phyloP scores from a whole-genome alignment of 64 coral and sea anemone genomes.

The Acropora tenuis region DNA sequence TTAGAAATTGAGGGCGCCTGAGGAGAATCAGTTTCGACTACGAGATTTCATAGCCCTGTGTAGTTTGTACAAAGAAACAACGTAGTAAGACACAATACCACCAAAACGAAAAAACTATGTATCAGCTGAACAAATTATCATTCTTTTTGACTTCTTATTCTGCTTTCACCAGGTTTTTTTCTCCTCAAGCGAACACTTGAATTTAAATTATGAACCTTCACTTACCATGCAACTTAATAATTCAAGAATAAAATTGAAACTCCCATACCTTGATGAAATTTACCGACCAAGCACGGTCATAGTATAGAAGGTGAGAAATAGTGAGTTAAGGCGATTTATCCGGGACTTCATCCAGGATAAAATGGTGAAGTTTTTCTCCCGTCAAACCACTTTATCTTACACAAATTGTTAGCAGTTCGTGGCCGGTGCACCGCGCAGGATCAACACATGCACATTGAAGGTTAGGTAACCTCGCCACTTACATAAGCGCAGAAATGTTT shows the following conservation, averaged over 20 bases:
- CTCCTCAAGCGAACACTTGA: slow-evolving; percentile 75
- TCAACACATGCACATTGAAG: slow-evolving; percentile 88
- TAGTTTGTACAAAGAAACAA: slow-evolving; percentile 41
- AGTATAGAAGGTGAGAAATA: not conserved
- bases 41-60: slow-evolving; percentile 71
- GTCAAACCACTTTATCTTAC: slow-evolving; percentile 32
- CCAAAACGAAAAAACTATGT: not conserved
- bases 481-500: not conserved
- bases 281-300: slow-evolving; percentile 35
- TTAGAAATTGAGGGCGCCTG: slow-evolving; percentile 46
- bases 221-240: slow-evolving; percentile 97
- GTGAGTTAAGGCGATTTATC: not conserved
- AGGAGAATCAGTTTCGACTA: slow-evolving; percentile 95
- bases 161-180: slow-evolving; percentile 31
- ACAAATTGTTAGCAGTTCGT: slow-evolving; percentile 46
- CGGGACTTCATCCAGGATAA: slow-evolving; percentile 14
- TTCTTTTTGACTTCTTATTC: not conserved
- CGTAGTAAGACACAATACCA: slow-evolving; percentile 26
- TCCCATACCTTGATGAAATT: slow-evolving; percentile 82
- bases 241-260: slow-evolving; percentile 99
- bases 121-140: slow-evolving; percentile 14
- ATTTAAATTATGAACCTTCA: slow-evolving; percentile 90
- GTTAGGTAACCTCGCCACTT: slow-evolving; percentile 18
- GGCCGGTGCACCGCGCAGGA: slow-evolving; percentile 85
- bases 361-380: slow-evolving; percentile 13